Evolutionary conservation across 2,888 invertebrate genomes (phyloP), one percentile per base, ranked within the genome.

Genomic region (Eulithis prunata): DNA sequence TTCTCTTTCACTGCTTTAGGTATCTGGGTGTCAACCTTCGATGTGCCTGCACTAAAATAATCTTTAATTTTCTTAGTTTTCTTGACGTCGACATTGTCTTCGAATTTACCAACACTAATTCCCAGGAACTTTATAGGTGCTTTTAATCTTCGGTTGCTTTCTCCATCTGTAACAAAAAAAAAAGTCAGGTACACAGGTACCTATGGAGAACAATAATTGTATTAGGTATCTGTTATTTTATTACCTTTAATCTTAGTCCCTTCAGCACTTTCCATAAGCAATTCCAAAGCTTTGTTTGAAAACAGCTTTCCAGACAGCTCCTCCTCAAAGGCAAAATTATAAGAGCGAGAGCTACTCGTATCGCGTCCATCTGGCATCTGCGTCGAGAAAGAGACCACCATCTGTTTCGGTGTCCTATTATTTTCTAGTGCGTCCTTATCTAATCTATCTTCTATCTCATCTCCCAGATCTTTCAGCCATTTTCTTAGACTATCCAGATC

Each of bases 381-480:
- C 57, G 94, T 91, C 1, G 95, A 89, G 78, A 95, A 96, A 84
- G 95, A 96, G 0, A 98, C 94, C 0, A 96, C 96, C 91, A 98
- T 94, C 78, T 96, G 94, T 83, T 96, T 95, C 0, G 98, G 98
- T 43, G 94, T 94, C 58, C 98, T 94, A 78, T 96, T 96, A 80
- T 97, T 98, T 91, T 98, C 96, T 54, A 94, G 85, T 0, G 94
- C 90, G 88, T 99, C 99, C 80, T 96, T 96, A 51, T 95, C 95
- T 32, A 99, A 87, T 61, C 99, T 94, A 79, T 98, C 98, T 21
- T 95, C 94, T 54, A 99, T 95, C 93, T 99, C 99, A 57, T 94
- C 94, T 0, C 96, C 94, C 12, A 99, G 89, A 79, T 97, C 97
- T 54, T 91, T 91, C 0, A 98, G 88, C 99, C 99, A 99, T 81